A percentile compares a stretch with the other conserved stretches of the same genome.
phyloP scores from a whole-genome alignment of 1,140 invertebrate species.

The Chelonus insularis region DNA sequence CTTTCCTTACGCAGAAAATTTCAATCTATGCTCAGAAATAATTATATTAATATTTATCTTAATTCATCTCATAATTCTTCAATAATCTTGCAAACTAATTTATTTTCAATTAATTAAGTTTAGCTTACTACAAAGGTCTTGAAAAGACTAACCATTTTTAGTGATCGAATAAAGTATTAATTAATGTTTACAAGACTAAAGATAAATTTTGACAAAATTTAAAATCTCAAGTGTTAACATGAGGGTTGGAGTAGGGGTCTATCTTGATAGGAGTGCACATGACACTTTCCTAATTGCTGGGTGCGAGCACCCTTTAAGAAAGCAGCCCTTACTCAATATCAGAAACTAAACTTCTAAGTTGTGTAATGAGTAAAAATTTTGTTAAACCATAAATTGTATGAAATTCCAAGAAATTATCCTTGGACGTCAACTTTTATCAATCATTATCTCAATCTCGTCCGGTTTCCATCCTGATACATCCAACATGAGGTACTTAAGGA shows the following conservation, averaged over 20 bases:
- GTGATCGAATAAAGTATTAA: too few species aligned
- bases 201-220: too few species aligned
- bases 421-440: slow-evolving; percentile 9
- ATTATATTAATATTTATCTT: too few species aligned
- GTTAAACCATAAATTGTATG: background rate
- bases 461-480: slow-evolving; percentile 53
- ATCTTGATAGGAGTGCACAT: slow-evolving; percentile 44
- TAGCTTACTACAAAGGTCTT: too few species aligned
- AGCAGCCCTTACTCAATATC: slow-evolving; percentile 38
- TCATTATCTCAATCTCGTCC: slow-evolving; percentile 48
- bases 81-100: too few species aligned
- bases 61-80: too few species aligned
- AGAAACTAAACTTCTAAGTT: background rate
- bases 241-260: slow-evolving; percentile 33
- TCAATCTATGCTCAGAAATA: too few species aligned
- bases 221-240: too few species aligned
- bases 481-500: slow-evolving; percentile 42
- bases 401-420: slow-evolving; percentile 13
- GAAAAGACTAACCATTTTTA: too few species aligned
- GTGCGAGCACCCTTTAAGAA: slow-evolving; percentile 44
- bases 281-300: slow-evolving; percentile 54
- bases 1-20: too few species aligned
- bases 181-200: too few species aligned
- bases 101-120: too few species aligned
- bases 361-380: background rate